phyloP scores from a whole-genome alignment of 1,140 invertebrate genomes.

The Gryllus bimaculatus region DNA sequence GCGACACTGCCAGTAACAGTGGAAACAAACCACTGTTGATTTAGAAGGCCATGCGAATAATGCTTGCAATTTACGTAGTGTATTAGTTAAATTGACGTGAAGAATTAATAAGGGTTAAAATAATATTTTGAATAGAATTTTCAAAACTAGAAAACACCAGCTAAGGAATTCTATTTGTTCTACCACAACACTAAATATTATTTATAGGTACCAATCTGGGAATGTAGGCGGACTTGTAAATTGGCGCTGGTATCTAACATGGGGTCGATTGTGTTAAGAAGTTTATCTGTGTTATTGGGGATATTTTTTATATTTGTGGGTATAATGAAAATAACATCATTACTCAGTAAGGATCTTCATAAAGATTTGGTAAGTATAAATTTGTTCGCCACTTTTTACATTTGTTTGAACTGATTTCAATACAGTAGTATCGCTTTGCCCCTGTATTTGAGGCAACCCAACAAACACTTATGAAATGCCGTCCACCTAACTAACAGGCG shows the following conservation, averaged over 20 bases:
- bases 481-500: not conserved
- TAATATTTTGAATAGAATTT: no score
- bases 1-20: no score
- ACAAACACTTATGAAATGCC: not conserved
- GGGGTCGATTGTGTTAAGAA: conserved; percentile 76
- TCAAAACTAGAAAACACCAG: no score
- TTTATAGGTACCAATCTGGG: not conserved
- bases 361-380: conserved; percentile 81
- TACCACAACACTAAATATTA: not conserved
- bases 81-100: no score
- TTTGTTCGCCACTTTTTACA: not conserved
- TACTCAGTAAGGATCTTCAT: conserved; percentile 88
- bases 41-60: no score
- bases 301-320: conserved; percentile 94
- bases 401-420: no score
- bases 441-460: conserved; percentile 8
- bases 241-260: conserved; percentile 29
- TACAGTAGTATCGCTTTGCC: not conserved
- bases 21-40: no score
- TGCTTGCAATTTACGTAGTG: no score
- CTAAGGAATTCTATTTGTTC: no score
- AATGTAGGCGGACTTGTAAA: not conserved
- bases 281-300: conserved; percentile 81
- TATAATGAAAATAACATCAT: conserved; percentile 81
- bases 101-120: no score